These are phyloP conservation scores for Mus spicilegus DNA, from an alignment of 2,113 vertebrate genomes.

Conservation along the genomic window DNA sequence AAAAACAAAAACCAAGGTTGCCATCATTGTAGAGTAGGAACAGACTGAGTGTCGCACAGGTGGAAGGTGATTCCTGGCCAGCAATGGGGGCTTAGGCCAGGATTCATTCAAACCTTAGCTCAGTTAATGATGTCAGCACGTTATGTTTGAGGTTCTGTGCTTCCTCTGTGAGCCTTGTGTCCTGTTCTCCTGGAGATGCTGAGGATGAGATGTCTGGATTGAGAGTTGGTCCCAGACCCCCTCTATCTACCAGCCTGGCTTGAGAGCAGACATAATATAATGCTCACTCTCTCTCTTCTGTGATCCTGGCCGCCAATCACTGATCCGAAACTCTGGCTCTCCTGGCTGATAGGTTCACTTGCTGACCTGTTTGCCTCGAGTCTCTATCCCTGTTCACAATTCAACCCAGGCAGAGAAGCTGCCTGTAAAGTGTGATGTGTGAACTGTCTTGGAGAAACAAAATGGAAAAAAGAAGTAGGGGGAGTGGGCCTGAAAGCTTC, in stretches of 20 bases:
- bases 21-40: background rate
- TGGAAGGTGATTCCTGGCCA: accelerated
- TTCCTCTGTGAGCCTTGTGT: no score
- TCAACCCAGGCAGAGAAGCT: background rate
- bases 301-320: accelerated
- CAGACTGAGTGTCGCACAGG: background rate
- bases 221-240: background rate
- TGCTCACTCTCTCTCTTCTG: accelerated
- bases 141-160: background rate
- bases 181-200: background rate
- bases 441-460: background rate
- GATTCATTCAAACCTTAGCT: background rate
- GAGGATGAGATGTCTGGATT: accelerated
- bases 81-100: accelerated
- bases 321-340: accelerated
- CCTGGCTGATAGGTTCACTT: background rate
- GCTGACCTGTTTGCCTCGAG: background rate
- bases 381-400: background rate
- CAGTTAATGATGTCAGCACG: accelerated
- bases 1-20: background rate
- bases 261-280: accelerated
- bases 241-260: background rate
- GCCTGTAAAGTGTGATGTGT: background rate
- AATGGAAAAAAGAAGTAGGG: background rate
- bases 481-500: background rate